Conservation (phyloP, 2,888 invertebrate species). For the Apoderus coryli region DNA sequence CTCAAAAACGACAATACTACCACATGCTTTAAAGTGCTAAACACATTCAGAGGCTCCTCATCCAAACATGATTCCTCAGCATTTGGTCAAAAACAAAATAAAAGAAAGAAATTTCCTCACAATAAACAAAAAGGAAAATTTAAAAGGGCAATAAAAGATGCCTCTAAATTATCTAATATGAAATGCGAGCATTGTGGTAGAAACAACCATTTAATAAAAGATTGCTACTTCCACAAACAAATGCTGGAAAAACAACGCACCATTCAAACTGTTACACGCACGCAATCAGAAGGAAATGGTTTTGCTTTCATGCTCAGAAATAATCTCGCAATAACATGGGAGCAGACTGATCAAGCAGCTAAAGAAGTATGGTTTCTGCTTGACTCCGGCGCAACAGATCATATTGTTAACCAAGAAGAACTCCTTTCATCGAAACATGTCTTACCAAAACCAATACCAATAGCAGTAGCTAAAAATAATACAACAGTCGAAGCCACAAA, state of each 20-base stretch:
- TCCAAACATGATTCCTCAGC: too few species aligned
- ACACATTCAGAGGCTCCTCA: neutral
- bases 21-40: conserved; percentile 3
- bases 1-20: conserved; percentile 9
- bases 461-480: conserved; percentile 12
- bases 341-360: conserved; percentile 6
- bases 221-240: conserved; percentile 21
- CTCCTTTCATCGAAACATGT: conserved; percentile 6
- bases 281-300: conserved; percentile 5
- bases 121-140: too few species aligned
- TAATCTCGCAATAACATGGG: conserved; percentile 16
- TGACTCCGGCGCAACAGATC: conserved; percentile 4
- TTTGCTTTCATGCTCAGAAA: conserved; percentile 8
- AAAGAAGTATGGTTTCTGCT: conserved; percentile 6
- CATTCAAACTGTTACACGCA: conserved; percentile 17
- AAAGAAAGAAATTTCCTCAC: too few species aligned
- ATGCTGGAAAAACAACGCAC: conserved; percentile 13
- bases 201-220: conserved; percentile 21
- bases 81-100: too few species aligned
- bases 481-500: conserved; percentile 8
- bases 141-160: conserved; percentile 5
- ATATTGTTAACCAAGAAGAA: conserved; percentile 10
- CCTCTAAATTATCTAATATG: conserved; percentile 5
- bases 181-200: conserved; percentile 25
- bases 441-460: conserved; percentile 10